Base-by-base conservation (phyloP, 1,140 invertebrate species). In the Lasaia peninsularis region DNA sequence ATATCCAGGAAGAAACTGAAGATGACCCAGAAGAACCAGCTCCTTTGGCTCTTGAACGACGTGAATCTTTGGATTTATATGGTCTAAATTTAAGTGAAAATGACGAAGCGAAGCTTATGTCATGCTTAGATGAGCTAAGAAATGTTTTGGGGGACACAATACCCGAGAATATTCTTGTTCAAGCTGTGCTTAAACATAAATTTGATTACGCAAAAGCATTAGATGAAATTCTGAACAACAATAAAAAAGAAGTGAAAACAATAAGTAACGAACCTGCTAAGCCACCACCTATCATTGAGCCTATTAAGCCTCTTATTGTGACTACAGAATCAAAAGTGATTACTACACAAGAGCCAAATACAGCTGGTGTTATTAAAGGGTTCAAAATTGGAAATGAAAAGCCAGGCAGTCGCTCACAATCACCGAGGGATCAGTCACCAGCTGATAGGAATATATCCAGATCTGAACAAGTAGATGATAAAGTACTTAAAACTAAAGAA, bases 71-170 rank as follows among this genome's bases (percentile, higher is more conserved):
- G n/a, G 85, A 76, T 75, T 80, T 75, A 68, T 92, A 75, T 82
- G 90, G 72, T 81, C 87, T 62, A 69, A 90, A 67, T 49, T 86
- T 95, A 6, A 90, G 90, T 58, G 94, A 95, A 51, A 63, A 92
- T 1, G 94, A 95, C 49, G 91, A 92, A 89, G 93, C 91, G 0
- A 94, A 93, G 76, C 86, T 98, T 3, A 92, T 94, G 67, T 96
- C 95, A 0, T 98, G 96, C 73, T 89, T 98, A 8, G 96, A 98
- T 75, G 92, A 94, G 74, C 91, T 98, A 11, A 91, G 94, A 58
- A 93, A 94, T 75, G 92, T 98, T 28, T 91, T 97, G 52, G 96
- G 96, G 28, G 95, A 97, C 59, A 90, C 92, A 0, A 78, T 94
- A 20, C 90, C 95, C 1, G 94, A 96, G 58, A 89, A 92, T 56